Evolutionary conservation across 2,797 vertebrate genomes (phyloP).

Genomic region (Falco concolor): DNA sequence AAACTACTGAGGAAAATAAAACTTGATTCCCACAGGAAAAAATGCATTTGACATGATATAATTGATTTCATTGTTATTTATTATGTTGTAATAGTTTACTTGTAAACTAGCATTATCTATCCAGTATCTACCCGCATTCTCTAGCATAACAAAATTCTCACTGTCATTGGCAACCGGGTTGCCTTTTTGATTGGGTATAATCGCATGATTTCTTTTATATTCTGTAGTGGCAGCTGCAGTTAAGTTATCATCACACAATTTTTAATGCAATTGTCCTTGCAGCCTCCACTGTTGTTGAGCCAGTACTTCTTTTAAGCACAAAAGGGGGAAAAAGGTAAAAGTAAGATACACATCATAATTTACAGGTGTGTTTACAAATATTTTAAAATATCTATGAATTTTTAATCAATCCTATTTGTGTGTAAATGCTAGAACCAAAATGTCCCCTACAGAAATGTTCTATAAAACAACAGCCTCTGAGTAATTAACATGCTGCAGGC

Average conservation of each 20-base stretch:
- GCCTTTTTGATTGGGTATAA: not conserved
- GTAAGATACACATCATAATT: not conserved
- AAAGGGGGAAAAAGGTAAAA: not conserved
- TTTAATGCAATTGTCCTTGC: not conserved
- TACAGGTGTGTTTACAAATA: not conserved
- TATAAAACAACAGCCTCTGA: not conserved
- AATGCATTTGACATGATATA: not conserved
- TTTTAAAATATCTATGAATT: not conserved
- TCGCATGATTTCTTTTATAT: not conserved
- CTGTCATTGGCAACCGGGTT: not conserved
- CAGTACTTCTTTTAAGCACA: not conserved
- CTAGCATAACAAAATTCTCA: not conserved
- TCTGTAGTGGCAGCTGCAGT: not conserved
- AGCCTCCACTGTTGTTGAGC: not conserved
- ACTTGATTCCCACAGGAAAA: not conserved
- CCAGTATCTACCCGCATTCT: not conserved
- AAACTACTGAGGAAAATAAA: not conserved
- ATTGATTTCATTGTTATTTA: not conserved
- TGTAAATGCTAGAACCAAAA: not conserved
- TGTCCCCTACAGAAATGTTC: not conserved
- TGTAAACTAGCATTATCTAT: not conserved
- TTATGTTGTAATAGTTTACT: not conserved
- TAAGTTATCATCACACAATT: not conserved
- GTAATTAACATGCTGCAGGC: not conserved
- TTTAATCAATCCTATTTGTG: not conserved